phyloP scores from a whole-genome alignment of 2,888 invertebrate species.

The Melitaea athalia region DNA sequence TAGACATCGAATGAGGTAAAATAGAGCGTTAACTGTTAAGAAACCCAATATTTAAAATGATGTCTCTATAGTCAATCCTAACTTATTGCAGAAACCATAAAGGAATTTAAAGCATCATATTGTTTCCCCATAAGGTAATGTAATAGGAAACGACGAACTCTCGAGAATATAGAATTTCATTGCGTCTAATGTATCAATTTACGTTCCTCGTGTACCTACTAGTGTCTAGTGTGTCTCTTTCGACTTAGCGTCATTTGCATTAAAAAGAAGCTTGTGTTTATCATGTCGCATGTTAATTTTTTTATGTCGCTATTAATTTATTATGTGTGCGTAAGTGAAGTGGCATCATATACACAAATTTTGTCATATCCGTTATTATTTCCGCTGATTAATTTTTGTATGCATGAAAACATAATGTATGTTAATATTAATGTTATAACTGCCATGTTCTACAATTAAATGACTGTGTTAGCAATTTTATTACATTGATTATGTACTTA shows the following conservation, averaged over 20 bases:
- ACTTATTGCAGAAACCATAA: constrained; percentile 22
- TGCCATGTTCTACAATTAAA: neutral
- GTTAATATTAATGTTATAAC: constrained; percentile 8
- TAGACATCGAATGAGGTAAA: neutral
- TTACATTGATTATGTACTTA: too few relatives aligned
- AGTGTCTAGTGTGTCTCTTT: constrained; percentile 16
- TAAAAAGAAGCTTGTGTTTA: constrained; percentile 21
- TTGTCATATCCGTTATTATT: constrained; percentile 43
- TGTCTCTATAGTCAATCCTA: constrained; percentile 1
- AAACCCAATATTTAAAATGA: neutral
- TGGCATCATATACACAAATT: constrained; percentile 19
- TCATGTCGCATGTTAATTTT: constrained; percentile 21
- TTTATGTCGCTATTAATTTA: constrained; percentile 16
- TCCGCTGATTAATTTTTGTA: constrained; percentile 42
- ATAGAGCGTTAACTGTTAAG: neutral
- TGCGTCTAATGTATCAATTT: constrained; percentile 40
- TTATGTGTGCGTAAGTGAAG: constrained; percentile 15
- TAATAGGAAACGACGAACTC: constrained; percentile 47
- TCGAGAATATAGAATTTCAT: constrained; percentile 39
- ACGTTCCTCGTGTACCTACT: constrained; percentile 26
- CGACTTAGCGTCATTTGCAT: constrained; percentile 18
- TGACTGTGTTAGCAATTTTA: too few relatives aligned
- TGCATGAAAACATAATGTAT: neutral
- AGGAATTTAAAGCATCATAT: constrained; percentile 45
- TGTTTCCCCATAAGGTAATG: constrained; percentile 54